Percentiles rank a stretch among this genome's conserved stretches.
These are phyloP conservation scores for Chaenodraco wilsoni DNA, from an alignment of 2,797 vertebrate genomes.

Conservation along the genomic window DNA sequence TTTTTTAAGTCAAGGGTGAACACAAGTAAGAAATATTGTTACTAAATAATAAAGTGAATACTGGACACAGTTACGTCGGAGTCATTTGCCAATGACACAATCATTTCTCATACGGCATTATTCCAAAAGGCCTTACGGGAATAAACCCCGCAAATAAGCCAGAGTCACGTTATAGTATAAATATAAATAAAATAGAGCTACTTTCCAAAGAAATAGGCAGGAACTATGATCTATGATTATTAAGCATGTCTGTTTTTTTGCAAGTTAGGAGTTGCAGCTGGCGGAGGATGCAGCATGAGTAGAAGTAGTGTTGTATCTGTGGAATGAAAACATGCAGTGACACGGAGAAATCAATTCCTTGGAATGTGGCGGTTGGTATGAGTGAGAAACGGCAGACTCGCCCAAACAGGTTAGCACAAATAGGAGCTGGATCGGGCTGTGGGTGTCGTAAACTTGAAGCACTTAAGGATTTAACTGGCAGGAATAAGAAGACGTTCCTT, in stretches of 20 bases:
- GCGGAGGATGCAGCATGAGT: constrained; percentile 56
- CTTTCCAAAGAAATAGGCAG: constrained; percentile 29
- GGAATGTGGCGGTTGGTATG: constrained; percentile 58
- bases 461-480: constrained; percentile 14
- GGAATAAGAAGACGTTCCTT: background rate
- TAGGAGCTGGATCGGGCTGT: constrained; percentile 26
- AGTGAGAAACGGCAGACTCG: constrained; percentile 52
- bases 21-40: constrained; percentile 53
- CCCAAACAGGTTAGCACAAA: constrained; percentile 35
- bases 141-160: constrained; percentile 23
- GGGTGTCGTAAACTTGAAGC: background rate
- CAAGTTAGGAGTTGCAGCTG: constrained; percentile 51
- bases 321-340: constrained; percentile 62
- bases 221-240: constrained; percentile 8
- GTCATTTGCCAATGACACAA: constrained; percentile 79
- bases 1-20: constrained; percentile 75
- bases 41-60: constrained; percentile 59
- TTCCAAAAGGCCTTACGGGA: constrained; percentile 23
- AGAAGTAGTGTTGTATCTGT: constrained; percentile 45
- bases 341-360: constrained; percentile 45
- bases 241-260: constrained; percentile 34
- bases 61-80: constrained; percentile 57
- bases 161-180: constrained; percentile 28
- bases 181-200: constrained; percentile 6
- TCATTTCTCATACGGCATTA: constrained; percentile 33